These are phyloP conservation scores for Frankliniella fusca DNA, from an alignment of 2,888 invertebrate genomes.

Conservation along the genomic window DNA sequence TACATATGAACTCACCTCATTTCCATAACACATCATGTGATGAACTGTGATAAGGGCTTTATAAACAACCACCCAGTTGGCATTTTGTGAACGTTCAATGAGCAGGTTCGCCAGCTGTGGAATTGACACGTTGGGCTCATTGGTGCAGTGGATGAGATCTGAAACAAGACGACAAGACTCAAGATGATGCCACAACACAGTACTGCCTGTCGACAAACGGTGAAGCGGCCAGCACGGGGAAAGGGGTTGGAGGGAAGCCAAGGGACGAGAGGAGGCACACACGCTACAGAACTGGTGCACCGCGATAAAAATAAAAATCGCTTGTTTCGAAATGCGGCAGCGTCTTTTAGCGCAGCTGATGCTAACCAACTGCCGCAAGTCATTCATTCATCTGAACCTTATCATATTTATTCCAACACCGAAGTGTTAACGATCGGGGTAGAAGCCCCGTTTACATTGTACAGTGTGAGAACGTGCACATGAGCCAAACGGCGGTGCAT, in stretches of 20 bases:
- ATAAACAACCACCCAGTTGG: constrained; percentile 98
- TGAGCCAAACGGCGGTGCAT: too few relatives aligned
- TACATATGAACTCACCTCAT: constrained; percentile 70
- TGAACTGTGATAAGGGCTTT: constrained; percentile 97
- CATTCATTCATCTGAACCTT: not conserved
- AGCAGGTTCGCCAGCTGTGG: constrained; percentile 97
- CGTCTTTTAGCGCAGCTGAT: too few relatives aligned
- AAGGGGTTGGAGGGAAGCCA: not conserved
- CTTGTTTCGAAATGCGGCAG: constrained; percentile 13
- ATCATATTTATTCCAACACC: not conserved
- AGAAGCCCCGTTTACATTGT: too few relatives aligned
- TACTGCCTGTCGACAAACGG: constrained; percentile 25
- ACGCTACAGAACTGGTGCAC: not conserved
- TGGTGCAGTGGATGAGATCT: constrained; percentile 99
- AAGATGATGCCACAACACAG: too few relatives aligned
- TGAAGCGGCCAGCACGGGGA: not conserved
- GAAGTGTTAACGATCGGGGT: too few relatives aligned
- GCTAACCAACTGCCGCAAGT: constrained; percentile 24
- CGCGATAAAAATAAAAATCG: not conserved
- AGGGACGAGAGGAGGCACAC: not conserved
- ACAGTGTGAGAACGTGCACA: too few relatives aligned
- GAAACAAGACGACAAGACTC: constrained; percentile 49
- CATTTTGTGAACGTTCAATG: constrained; percentile 95
- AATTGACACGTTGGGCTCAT: constrained; percentile 99
- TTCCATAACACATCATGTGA: constrained; percentile 98